A percentile compares a stretch with the other conserved stretches of the same genome.
phyloP scores from a whole-genome alignment of 2,797 vertebrate species.

The Pipistrellus nathusii region DNA sequence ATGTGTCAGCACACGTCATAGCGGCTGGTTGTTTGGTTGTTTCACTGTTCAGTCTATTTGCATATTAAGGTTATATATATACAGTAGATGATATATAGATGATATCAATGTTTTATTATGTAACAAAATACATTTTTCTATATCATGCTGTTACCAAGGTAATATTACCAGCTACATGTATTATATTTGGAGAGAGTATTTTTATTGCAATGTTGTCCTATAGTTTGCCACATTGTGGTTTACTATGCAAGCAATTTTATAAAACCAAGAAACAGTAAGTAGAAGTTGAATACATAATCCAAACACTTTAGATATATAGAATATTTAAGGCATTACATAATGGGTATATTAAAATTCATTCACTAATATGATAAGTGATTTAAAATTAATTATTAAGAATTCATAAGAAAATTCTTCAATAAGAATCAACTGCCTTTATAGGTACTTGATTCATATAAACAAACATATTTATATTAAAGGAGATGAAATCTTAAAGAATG shows the following conservation, averaged over 20 bases:
- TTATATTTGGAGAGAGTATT: not conserved
- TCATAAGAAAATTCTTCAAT: not conserved
- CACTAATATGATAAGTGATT: not conserved
- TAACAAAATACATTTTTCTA: not conserved
- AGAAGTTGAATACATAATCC: not conserved
- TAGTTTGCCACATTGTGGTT: not conserved
- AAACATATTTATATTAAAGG: not conserved
- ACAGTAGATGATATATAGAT: too few relatives aligned
- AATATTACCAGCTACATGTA: not conserved
- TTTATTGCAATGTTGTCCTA: not conserved
- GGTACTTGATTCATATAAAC: not conserved
- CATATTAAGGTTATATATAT: too few relatives aligned
- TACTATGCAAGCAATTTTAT: not conserved
- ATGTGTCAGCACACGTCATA: too few relatives aligned
- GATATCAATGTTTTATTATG: not conserved
- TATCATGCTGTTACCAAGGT: not conserved
- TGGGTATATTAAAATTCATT: not conserved
- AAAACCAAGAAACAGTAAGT: not conserved
- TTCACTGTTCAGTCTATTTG: too few relatives aligned
- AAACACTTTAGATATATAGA: not conserved
- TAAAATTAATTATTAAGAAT: slow-evolving; percentile 9
- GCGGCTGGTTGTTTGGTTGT: too few relatives aligned
- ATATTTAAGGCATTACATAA: not conserved
- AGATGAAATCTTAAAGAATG: not conserved
- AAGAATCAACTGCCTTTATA: too few relatives aligned